phyloP scores from a whole-genome alignment of 1,140 invertebrate species.

The Rhizoglyphus robini region DNA sequence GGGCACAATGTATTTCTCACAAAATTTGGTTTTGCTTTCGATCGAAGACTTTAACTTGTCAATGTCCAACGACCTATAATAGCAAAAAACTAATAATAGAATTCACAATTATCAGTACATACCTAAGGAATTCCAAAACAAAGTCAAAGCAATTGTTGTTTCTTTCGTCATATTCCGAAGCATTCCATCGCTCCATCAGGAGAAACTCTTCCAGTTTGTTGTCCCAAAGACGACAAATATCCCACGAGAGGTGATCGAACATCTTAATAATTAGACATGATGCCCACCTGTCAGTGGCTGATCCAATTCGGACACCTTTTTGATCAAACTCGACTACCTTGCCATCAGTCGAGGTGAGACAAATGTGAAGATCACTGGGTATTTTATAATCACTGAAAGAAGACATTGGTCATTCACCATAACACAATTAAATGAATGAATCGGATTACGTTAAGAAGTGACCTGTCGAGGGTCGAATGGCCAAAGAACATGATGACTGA shows the following conservation, averaged over 20 bases:
- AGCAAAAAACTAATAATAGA: not conserved
- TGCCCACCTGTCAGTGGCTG: not conserved
- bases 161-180: not conserved
- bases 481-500: not conserved
- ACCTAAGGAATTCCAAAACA: constrained; percentile 4
- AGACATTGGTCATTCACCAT: not conserved
- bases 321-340: constrained; percentile 9
- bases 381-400: constrained; percentile 7
- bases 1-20: constrained; percentile 4
- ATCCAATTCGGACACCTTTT: not conserved
- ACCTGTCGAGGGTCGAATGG: constrained; percentile 11
- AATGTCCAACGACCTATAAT: constrained; percentile 3
- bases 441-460: not conserved
- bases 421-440: not conserved
- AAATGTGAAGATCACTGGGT: constrained; percentile 9
- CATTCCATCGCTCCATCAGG: not conserved
- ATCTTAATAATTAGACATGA: constrained; percentile 7
- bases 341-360: constrained; percentile 15
- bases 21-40: constrained; percentile 4
- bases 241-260: not conserved
- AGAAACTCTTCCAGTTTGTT: not conserved
- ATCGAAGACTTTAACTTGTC: not conserved
- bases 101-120: not conserved
- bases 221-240: not conserved
- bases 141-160: constrained; percentile 14